Base-by-base conservation (phyloP, 2,797 vertebrate genomes). In the Notoglanidium macrostoma region DNA sequence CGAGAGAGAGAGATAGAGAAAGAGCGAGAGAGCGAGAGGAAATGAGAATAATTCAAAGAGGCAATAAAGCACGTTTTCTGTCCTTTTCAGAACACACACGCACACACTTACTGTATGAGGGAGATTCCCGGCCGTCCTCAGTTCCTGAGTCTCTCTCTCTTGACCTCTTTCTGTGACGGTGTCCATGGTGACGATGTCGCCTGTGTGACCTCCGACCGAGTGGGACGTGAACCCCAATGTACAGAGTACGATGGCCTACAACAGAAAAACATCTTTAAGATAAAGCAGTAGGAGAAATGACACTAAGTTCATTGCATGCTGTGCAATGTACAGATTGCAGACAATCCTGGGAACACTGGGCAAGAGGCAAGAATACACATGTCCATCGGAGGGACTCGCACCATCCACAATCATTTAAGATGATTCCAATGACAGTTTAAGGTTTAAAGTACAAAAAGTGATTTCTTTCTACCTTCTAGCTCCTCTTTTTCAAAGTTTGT, bases 401-500 rank as follows among this genome's bases (percentile, higher is more conserved):
- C 29, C 55, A 57, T 15, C 32, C 65, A 67, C 65, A 68, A 12
- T 32, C 10, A 68, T 2, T 14, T 1, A 15, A 19, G 17, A 10
- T 14, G 5, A 0, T 73, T 73, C 26, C 23, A 76, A 59, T 74
- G 8, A 73, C 15, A 23, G 14, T 74, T 49, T 49, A 59, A 72
- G 17, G 19, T 29, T 82, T 19, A 15, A 87, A 35, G 49, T 19
- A 70, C 4, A 86, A 61, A 81, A 3, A 70, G 8, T 29, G 7
- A 72, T 26, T 51, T 55, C n/a, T 5, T 9, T 46, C 96, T 95
- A 99, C 98, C 98, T 98, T 99, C 98, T 83, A 99, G 94, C 91
- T 99, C 98, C 93, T 99, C 98, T 92, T 99, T 98, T 93, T 99
- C 98, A 93, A 99, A 99, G 94, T 99, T 98, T 84, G 98, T 99